Conservation (phyloP, 92 coral and sea anemone species). For the Palythoa heliodiscus region DNA sequence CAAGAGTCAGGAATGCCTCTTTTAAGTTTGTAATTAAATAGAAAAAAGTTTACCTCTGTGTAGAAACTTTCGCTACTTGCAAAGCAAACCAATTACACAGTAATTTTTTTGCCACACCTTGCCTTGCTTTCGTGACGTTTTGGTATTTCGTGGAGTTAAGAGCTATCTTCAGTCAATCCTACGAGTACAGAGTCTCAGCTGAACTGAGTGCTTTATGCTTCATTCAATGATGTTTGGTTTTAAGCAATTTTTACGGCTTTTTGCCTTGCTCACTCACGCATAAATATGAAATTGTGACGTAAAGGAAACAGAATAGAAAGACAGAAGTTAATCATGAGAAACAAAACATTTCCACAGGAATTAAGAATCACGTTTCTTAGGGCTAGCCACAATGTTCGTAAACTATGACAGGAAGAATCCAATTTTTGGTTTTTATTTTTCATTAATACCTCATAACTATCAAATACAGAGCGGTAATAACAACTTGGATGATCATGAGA, state of each 20-base stretch:
- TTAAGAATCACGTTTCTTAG: conserved; percentile 28
- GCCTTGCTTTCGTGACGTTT: background rate
- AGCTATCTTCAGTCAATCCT: background rate
- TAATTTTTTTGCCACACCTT: background rate
- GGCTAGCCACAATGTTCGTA: background rate
- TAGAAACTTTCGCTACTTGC: background rate
- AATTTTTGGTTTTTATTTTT: background rate
- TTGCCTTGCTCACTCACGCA: conserved; percentile 10
- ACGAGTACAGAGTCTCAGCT: background rate
- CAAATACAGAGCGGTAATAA: background rate
- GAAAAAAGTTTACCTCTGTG: background rate
- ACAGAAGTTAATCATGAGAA: background rate
- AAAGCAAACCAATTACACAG: background rate
- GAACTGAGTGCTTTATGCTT: conserved; percentile 27
- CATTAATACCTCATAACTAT: background rate
- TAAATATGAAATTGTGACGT: conserved; percentile 24
- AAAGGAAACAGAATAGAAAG: background rate
- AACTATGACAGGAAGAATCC: background rate
- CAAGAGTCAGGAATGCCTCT: background rate
- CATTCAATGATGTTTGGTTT: conserved; percentile 33
- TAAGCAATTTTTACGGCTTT: conserved; percentile 37
- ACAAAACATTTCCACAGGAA: background rate
- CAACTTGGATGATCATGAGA: too few species aligned
- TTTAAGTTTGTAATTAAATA: background rate
- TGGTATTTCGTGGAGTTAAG: background rate